Conservation (phyloP, 2,113 vertebrate species). For the Xiphorhynchus elegans region DNA sequence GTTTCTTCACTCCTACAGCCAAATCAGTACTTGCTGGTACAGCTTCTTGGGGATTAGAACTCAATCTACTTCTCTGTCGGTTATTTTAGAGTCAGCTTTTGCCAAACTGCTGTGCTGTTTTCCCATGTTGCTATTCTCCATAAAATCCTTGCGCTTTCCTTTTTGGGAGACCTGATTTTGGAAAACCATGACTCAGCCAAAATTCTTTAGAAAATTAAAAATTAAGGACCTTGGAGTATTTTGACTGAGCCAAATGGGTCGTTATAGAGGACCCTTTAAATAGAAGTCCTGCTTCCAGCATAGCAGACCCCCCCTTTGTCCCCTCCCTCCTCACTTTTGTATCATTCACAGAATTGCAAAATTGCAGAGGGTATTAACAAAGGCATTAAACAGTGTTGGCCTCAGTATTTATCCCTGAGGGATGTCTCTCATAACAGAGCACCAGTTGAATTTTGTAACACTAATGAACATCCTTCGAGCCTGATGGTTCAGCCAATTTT, state of each 20-base stretch:
- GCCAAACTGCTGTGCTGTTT: background rate
- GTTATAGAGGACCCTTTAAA: background rate
- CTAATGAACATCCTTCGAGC: background rate
- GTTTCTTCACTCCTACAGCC: background rate
- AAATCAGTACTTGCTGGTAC: background rate
- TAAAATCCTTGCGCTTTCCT: background rate
- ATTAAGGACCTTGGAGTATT: background rate
- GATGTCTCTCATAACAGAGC: accelerated
- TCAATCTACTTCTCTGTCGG: background rate
- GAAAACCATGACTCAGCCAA: slow-evolving; percentile 3
- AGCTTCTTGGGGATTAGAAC: background rate
- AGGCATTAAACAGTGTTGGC: background rate
- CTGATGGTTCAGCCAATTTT: background rate
- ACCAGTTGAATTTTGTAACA: background rate
- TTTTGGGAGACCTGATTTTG: background rate
- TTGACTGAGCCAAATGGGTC: background rate
- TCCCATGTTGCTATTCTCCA: background rate
- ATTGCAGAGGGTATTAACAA: background rate
- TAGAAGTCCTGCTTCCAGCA: background rate
- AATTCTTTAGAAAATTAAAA: background rate
- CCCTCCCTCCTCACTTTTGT: background rate
- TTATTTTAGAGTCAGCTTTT: slow-evolving; percentile 14
- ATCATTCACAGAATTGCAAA: accelerated
- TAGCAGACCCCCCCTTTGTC: background rate
- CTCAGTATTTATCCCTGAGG: background rate